Conservation (phyloP, 2,113 vertebrate species). For the Larimichthys polyactis region DNA sequence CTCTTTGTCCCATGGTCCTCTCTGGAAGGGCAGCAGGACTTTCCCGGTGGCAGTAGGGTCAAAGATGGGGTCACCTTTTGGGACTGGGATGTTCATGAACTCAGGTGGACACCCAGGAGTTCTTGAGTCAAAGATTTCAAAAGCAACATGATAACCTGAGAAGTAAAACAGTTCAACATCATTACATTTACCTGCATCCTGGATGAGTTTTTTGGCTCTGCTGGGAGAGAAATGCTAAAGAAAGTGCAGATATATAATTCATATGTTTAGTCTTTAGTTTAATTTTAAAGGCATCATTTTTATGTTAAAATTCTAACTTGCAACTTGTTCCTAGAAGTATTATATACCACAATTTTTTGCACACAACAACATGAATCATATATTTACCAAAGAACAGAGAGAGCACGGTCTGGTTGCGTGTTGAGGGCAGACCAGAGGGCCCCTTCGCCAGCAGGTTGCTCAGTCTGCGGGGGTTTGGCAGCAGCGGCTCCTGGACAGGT, state of each 20-base stretch:
- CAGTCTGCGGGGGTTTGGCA: slow-evolving; percentile 90
- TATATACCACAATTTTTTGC: too few relatives aligned
- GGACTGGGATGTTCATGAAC: slow-evolving; percentile 91
- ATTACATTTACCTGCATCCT: neutral
- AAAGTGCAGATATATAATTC: neutral
- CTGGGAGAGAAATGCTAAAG: neutral
- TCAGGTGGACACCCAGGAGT: slow-evolving; percentile 87
- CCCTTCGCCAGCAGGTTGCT: slow-evolving; percentile 81
- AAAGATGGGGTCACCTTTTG: slow-evolving; percentile 88
- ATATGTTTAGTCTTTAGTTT: neutral
- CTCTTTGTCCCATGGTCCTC: slow-evolving; percentile 86
- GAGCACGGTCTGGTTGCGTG: slow-evolving; percentile 89
- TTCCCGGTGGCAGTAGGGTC: slow-evolving; percentile 80
- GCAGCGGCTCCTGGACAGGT: slow-evolving; percentile 82
- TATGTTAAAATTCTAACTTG: neutral
- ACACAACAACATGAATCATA: neutral
- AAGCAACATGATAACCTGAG: slow-evolving; percentile 87
- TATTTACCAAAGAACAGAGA: slow-evolving; percentile 93
- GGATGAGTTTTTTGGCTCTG: neutral
- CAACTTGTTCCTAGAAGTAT: neutral
- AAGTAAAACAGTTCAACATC: neutral
- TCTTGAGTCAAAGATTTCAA: slow-evolving; percentile 80
- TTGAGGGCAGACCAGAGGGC: slow-evolving; percentile 83
- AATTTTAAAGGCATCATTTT: neutral
- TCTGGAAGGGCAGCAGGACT: slow-evolving; percentile 89